A percentile compares a stretch with the other conserved stretches of the same genome.
Conservation (phyloP, 2,888 invertebrate species). For the Gymnocheta viridis region DNA sequence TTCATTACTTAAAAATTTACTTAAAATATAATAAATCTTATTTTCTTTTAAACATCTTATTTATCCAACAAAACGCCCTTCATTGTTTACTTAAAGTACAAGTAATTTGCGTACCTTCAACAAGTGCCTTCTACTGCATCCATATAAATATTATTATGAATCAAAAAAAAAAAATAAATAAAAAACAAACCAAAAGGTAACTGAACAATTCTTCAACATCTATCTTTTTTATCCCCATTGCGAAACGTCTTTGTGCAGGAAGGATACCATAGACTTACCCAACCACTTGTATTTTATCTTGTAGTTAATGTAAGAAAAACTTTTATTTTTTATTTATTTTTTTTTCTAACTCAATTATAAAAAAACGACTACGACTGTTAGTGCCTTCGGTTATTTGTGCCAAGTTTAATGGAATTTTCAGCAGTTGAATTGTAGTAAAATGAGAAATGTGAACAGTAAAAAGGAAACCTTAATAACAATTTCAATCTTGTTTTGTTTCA, state of each 20-base stretch:
- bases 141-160: neutral
- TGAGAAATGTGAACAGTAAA: constrained; percentile 14
- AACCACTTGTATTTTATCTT: constrained; percentile 19
- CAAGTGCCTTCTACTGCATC: neutral
- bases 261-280: neutral
- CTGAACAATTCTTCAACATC: neutral
- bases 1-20: constrained; percentile 49
- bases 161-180: neutral
- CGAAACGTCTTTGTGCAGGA: neutral
- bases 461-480: constrained; percentile 52
- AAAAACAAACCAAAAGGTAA: neutral
- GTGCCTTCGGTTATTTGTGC: constrained; percentile 80
- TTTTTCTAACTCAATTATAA: constrained; percentile 75
- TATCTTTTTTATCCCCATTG: neutral
- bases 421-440: constrained; percentile 73
- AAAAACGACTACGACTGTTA: constrained; percentile 77
- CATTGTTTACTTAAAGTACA: constrained; percentile 29
- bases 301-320: constrained; percentile 68
- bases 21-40: constrained; percentile 60
- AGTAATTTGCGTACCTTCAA: constrained; percentile 49
- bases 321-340: too few relatives aligned
- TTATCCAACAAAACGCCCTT: constrained; percentile 28
- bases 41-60: constrained; percentile 11
- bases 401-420: constrained; percentile 81
- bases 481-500: constrained; percentile 67